Percentiles rank a stretch among this genome's conserved stretches.
These are phyloP conservation scores for Ctenosaura bakeri DNA, from an alignment of 2,797 vertebrate species.

Conservation along the genomic window DNA sequence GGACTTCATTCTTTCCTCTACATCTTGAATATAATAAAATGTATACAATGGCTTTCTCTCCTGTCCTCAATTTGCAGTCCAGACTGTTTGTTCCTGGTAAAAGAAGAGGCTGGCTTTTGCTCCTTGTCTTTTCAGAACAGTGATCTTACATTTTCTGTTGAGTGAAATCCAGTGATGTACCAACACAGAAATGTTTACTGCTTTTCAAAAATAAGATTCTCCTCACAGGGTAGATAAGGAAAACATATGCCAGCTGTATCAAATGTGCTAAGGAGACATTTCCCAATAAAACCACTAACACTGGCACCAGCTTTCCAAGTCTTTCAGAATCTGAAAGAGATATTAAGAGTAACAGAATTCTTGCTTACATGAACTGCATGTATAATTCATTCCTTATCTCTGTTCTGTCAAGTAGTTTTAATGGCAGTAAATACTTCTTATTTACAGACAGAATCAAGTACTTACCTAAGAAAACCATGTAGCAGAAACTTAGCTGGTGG, in stretches of 20 bases:
- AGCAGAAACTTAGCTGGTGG: constrained; percentile 47
- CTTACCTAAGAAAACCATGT: constrained; percentile 18
- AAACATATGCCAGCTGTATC: background rate
- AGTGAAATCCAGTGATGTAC: constrained; percentile 54
- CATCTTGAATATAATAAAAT: constrained; percentile 28
- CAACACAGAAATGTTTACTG: constrained; percentile 41
- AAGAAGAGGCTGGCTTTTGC: background rate
- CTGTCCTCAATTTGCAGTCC: constrained; percentile 30
- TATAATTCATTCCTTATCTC: constrained; percentile 22
- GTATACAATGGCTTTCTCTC: constrained; percentile 4
- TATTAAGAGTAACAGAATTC: background rate
- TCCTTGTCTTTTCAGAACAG: background rate
- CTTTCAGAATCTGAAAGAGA: constrained; percentile 30
- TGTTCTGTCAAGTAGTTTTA: background rate
- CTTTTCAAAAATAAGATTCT: constrained; percentile 43
- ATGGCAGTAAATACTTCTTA: constrained; percentile 8
- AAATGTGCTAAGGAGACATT: constrained; percentile 29
- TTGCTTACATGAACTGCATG: background rate
- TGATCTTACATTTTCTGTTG: constrained; percentile 45
- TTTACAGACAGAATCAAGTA: constrained; percentile 39
- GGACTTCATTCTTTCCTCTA: constrained; percentile 20
- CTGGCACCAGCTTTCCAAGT: background rate
- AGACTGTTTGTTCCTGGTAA: constrained; percentile 22
- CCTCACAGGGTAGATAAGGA: constrained; percentile 37
- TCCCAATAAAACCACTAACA: background rate